Percentiles rank a stretch among this genome's conserved stretches.
phyloP scores from a whole-genome alignment of 2,888 invertebrate genomes.

The Patella ulyssiponensis region DNA sequence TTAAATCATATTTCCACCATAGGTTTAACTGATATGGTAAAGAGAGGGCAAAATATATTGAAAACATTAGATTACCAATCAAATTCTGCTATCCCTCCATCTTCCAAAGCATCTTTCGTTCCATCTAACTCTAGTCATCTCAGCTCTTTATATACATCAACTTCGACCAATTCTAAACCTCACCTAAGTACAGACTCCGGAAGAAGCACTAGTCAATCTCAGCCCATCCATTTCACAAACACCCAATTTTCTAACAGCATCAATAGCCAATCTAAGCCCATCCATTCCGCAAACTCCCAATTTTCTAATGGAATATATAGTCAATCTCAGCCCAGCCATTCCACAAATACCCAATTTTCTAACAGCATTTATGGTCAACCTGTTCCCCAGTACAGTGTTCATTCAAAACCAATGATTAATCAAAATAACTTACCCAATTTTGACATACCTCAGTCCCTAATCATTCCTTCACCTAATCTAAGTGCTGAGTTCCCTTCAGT shows the following conservation, averaged over 20 bases:
- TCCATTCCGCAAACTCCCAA: too few species aligned
- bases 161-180: too few species aligned
- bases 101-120: neutral
- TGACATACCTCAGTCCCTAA: neutral
- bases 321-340: neutral
- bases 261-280: neutral
- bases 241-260: neutral
- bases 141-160: neutral
- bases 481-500: neutral
- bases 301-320: neutral
- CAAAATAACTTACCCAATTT: neutral
- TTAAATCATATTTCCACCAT: neutral
- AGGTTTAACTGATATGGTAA: neutral
- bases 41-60: neutral
- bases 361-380: too few species aligned
- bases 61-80: neutral
- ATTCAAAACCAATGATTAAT: too few species aligned
- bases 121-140: neutral
- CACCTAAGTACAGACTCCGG: too few species aligned
- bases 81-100: neutral
- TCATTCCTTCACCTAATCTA: neutral
- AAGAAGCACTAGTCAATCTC: neutral
- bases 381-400: too few species aligned
- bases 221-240: neutral
- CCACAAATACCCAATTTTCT: neutral